Evolutionary conservation across 1,140 invertebrate species (phyloP), one percentile per base, ranked within the genome.

Genomic region (Batillaria attramentaria): DNA sequence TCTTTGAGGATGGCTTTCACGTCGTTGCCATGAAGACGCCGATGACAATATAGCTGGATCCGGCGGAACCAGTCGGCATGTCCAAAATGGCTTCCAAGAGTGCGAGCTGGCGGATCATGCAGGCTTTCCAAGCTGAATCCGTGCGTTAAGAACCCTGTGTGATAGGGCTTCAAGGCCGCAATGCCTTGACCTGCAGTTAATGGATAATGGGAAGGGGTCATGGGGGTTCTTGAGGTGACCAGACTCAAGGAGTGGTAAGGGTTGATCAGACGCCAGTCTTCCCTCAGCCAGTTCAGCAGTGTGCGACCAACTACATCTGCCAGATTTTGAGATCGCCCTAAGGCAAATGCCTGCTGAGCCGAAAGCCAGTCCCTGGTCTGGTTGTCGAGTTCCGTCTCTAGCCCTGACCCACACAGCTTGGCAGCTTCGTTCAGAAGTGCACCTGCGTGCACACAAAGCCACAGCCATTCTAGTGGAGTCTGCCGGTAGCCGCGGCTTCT

Each of bases 381-480:
- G 76, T 87, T 88, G 79, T 88, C 86, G 28, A 82, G 76, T 57
- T 87, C 81, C 3, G 68, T 82, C 31, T 84, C 84, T 13, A 85
- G 66, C 72, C 86, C 87, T 16, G 81, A 79, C 8, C 82, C 80
- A 78, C 87, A 89, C 37, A 88, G 81, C 39, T 87, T 87, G 18
- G 83, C 73, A 24, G 83, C 87, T 72, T 88, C 86, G 39, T 86
- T 84, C 13, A 89, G 84, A 35, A 89, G 72, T 6, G 87, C 84
- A 0, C 86, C 87, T 2, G 85, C 84, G 75, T 89, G 88, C 72
- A 87, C 85, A 65, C 86, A 87, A 35, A 89, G 72, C 88, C 88
- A 89, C 66, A 88, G 86, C 86, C 87, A 88, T 72, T 89, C 88
- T 72, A 89, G 81, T 1, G 87, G 88, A 79, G 86, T 89, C 37